Evolutionary conservation across 2,797 vertebrate genomes (phyloP), one percentile per base, ranked within the genome.

Genomic region (Corythornis leucogaster): DNA sequence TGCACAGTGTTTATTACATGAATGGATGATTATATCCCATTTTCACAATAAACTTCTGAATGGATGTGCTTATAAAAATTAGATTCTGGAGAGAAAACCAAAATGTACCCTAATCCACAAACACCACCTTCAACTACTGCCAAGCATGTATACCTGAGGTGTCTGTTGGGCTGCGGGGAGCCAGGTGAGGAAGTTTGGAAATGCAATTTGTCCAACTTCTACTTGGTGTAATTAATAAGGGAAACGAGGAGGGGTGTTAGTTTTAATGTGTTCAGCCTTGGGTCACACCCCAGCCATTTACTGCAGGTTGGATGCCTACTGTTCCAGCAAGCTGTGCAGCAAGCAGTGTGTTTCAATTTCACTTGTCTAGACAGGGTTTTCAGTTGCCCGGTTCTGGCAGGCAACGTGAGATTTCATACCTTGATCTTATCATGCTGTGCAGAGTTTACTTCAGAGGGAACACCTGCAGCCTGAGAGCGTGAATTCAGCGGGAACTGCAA

Each of bases 331-430:
- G 92, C 81, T 58, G 61, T 15, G 77, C 89, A 77, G 91, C 61
- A 57, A 94, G 71, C 78, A 74, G 77, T 0, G 17, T 85, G 85
- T 83, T 95, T 91, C 69, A 80, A 92, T 94, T 95, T 85, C 87
- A 87, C 94, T 89, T 94, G 92, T 93, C 93, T 89, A 94, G 93
- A 93, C 90, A 86, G 73, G 79, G 93, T 68, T 89, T 94, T 95
- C 7, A 3, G 79, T 93, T 94, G 95, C 87, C 73, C 73, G 3
- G 6, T 74, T 82, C 92, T 95, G 94, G 75, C 85, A 92, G 58
- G 79, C 91, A 78, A 11, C 13, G 57, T 58, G 85, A 92, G 76
- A 89, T 94, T 95, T 95, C 92, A 66, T 93, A 76, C 79, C 89
- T 83, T 38, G 92, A 94, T 96, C 71, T 92, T 93, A 95, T 85